Evolutionary conservation across 2,113 vertebrate species (phyloP).

Genomic region (Hylia prasina): DNA sequence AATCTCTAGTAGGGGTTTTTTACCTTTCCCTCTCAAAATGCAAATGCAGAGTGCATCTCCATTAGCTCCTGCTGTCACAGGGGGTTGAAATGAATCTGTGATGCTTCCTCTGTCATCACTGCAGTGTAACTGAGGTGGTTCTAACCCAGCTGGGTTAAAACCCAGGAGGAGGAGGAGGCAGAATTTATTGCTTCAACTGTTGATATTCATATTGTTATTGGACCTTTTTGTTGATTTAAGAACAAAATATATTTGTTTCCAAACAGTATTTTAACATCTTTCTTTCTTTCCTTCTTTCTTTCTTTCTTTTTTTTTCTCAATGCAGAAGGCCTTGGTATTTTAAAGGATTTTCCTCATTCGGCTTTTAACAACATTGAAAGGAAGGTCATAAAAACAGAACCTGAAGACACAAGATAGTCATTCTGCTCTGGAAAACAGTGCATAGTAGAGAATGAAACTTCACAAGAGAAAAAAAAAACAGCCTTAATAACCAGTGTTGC

Average conservation of each 20-base stretch:
- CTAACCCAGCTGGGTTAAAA: neutral
- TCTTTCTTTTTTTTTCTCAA: neutral
- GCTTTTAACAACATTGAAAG: slow-evolving; percentile 81
- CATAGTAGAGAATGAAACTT: slow-evolving; percentile 78
- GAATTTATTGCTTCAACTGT: neutral
- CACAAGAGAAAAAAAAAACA: slow-evolving; percentile 79
- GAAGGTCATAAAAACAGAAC: slow-evolving; percentile 94
- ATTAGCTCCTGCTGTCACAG: neutral
- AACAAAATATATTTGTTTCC: neutral
- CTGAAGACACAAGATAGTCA: slow-evolving; percentile 95
- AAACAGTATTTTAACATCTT: neutral
- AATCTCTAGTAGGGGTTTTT: neutral
- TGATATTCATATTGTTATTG: neutral
- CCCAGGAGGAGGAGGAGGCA: neutral
- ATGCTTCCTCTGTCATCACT: neutral
- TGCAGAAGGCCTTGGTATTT: slow-evolving; percentile 85
- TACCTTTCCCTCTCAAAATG: neutral
- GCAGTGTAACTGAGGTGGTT: neutral
- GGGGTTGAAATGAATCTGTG: neutral
- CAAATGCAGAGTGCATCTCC: neutral
- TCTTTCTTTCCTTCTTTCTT: neutral
- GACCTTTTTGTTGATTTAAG: neutral
- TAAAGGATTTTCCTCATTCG: slow-evolving; percentile 85
- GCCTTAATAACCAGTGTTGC: slow-evolving; percentile 99
- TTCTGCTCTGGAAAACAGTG: slow-evolving; percentile 73